Conservation (phyloP, 2,113 vertebrate genomes). For the Pelmatolapia mariae region DNA sequence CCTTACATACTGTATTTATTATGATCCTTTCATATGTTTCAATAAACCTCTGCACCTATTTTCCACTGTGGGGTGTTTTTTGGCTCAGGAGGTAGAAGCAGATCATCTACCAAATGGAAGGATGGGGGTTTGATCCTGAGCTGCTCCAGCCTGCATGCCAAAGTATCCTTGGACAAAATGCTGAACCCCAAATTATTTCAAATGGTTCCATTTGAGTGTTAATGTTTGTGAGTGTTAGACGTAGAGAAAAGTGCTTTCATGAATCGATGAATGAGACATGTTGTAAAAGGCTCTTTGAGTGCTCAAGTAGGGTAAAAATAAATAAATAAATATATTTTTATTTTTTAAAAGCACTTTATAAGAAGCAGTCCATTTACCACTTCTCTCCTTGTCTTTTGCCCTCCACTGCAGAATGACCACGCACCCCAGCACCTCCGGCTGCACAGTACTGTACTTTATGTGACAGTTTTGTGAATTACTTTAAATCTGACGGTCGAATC, state of each 20-base stretch:
- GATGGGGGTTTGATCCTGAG: background rate
- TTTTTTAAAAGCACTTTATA: background rate
- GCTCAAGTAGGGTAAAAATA: background rate
- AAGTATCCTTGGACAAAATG: background rate
- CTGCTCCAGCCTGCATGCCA: background rate
- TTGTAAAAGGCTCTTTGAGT: background rate
- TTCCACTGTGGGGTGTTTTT: background rate
- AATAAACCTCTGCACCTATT: background rate
- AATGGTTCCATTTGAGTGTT: background rate
- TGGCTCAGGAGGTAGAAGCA: background rate
- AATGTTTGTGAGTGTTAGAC: background rate
- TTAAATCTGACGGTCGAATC: background rate
- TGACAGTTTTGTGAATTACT: background rate
- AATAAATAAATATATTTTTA: background rate
- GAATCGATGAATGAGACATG: background rate
- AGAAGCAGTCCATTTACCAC: background rate
- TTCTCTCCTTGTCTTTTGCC: slow-evolving; percentile 66
- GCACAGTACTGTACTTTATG: background rate
- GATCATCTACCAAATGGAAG: background rate
- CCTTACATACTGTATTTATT: background rate
- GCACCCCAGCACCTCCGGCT: slow-evolving; percentile 87
- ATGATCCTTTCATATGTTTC: background rate
- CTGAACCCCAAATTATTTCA: background rate
- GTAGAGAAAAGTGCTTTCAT: background rate
- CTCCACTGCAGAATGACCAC: slow-evolving; percentile 76